A percentile compares a stretch with the other conserved stretches of the same genome.
These are phyloP conservation scores for Plagodis dolabraria DNA, from an alignment of 2,888 invertebrate species.

Conservation along the genomic window DNA sequence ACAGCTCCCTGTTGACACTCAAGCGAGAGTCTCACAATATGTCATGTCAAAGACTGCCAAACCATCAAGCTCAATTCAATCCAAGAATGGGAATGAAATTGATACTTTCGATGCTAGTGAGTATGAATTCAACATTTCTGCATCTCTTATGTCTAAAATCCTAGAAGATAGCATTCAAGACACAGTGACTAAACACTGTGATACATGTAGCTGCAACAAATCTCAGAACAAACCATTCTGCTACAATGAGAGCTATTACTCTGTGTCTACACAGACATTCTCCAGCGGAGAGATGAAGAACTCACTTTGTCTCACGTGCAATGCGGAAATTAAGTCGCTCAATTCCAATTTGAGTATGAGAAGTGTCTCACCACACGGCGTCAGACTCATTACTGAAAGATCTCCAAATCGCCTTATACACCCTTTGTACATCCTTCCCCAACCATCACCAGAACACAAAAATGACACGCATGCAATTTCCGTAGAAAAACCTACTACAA, in stretches of 20 bases:
- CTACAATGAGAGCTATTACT: slow-evolving; percentile 83
- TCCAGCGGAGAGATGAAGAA: slow-evolving; percentile 77
- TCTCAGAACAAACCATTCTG: slow-evolving; percentile 79
- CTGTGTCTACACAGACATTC: slow-evolving; percentile 87
- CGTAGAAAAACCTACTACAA: slow-evolving; percentile 7
- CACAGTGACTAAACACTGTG: slow-evolving; percentile 92
- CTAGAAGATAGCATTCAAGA: slow-evolving; percentile 94
- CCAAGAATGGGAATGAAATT: slow-evolving; percentile 67
- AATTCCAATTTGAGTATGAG: slow-evolving; percentile 73
- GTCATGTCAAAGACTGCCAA: slow-evolving; percentile 86
- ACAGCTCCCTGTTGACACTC: slow-evolving; percentile 95
- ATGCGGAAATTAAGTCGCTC: slow-evolving; percentile 80
- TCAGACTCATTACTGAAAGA: slow-evolving; percentile 68
- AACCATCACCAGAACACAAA: slow-evolving; percentile 46
- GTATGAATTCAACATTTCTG: slow-evolving; percentile 90
- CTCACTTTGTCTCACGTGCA: slow-evolving; percentile 86
- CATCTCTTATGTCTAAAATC: slow-evolving; percentile 96
- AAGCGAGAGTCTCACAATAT: slow-evolving; percentile 94
- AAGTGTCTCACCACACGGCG: slow-evolving; percentile 67
- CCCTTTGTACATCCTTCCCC: slow-evolving; percentile 67
- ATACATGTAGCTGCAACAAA: slow-evolving; percentile 91
- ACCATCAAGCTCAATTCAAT: slow-evolving; percentile 71
- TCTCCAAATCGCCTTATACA: slow-evolving; percentile 52
- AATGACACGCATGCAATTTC: slow-evolving; percentile 40
- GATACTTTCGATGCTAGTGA: slow-evolving; percentile 85